phyloP scores from a whole-genome alignment of 2,113 vertebrate genomes.

The Tragulus kanchil region DNA sequence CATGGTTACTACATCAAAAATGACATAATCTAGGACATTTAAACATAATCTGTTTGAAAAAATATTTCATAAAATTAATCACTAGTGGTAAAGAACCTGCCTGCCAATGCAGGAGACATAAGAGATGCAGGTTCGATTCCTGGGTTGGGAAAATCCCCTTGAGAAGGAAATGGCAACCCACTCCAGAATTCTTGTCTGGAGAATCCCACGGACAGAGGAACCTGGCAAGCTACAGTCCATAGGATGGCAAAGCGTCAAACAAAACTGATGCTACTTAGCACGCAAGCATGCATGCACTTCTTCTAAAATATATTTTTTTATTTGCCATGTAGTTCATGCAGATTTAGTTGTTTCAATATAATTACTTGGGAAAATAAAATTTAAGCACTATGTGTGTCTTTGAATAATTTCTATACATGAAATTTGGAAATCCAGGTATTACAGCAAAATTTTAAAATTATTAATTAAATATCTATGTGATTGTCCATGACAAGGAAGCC shows the following conservation, averaged over 20 bases:
- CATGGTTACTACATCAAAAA: background rate
- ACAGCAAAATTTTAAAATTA: background rate
- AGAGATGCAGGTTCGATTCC: too few relatives aligned
- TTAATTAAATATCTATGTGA: constrained; percentile 13
- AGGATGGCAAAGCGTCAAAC: too few relatives aligned
- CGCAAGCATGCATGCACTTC: background rate
- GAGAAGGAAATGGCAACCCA: too few relatives aligned
- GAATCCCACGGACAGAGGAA: too few relatives aligned
- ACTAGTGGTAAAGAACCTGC: too few relatives aligned
- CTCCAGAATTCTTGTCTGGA: too few relatives aligned
- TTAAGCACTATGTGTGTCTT: background rate
- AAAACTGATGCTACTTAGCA: too few relatives aligned
- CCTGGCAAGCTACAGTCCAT: too few relatives aligned
- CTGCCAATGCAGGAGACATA: too few relatives aligned
- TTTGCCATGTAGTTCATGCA: background rate
- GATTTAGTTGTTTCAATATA: background rate
- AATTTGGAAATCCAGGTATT: background rate
- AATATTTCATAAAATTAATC: background rate
- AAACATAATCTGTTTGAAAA: background rate
- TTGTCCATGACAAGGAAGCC: background rate
- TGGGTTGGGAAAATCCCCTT: too few relatives aligned
- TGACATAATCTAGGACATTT: background rate
- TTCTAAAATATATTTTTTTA: background rate
- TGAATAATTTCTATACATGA: background rate
- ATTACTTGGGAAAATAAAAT: background rate